A percentile compares a stretch with the other conserved stretches of the same genome.
Conservation (phyloP, 2,797 vertebrate genomes). For the Phoebastria nigripes region DNA sequence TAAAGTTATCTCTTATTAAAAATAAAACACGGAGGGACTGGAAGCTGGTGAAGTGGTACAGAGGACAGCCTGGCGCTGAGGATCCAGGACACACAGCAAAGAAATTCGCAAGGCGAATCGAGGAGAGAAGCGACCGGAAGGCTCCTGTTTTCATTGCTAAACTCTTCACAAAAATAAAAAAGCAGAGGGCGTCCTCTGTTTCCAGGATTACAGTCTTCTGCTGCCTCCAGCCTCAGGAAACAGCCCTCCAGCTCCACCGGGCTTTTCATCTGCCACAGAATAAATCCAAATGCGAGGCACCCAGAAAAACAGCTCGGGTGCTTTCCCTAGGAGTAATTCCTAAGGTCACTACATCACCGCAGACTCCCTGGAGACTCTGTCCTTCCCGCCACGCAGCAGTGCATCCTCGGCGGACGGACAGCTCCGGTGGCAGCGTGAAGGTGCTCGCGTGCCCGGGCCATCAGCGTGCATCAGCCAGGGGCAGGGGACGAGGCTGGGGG, state of each 20-base stretch:
- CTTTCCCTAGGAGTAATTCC: background rate
- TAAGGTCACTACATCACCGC: background rate
- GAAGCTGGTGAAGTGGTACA: conserved; percentile 6
- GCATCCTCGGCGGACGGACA: background rate
- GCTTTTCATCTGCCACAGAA: background rate
- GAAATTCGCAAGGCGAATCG: background rate
- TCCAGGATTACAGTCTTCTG: background rate
- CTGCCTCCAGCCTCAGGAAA: background rate
- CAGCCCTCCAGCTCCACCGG: background rate
- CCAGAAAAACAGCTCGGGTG: background rate
- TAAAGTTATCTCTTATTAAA: conserved; percentile 57
- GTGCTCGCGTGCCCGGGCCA: accelerated
- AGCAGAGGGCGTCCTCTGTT: conserved; percentile 53
- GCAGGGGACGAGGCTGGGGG: background rate
- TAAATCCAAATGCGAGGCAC: background rate
- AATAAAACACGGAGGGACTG: conserved; percentile 16
- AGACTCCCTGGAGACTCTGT: background rate
- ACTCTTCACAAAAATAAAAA: conserved; percentile 48
- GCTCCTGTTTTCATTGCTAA: conserved; percentile 20
- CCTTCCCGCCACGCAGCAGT: background rate
- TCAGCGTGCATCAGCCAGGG: background rate
- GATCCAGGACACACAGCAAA: background rate
- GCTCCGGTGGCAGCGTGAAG: background rate
- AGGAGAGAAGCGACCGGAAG: background rate
- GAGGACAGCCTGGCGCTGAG: background rate